A percentile compares a stretch with the other conserved stretches of the same genome.
phyloP scores from a whole-genome alignment of 1,140 invertebrate species.

The Scaptodrosophila lebanonensis region DNA sequence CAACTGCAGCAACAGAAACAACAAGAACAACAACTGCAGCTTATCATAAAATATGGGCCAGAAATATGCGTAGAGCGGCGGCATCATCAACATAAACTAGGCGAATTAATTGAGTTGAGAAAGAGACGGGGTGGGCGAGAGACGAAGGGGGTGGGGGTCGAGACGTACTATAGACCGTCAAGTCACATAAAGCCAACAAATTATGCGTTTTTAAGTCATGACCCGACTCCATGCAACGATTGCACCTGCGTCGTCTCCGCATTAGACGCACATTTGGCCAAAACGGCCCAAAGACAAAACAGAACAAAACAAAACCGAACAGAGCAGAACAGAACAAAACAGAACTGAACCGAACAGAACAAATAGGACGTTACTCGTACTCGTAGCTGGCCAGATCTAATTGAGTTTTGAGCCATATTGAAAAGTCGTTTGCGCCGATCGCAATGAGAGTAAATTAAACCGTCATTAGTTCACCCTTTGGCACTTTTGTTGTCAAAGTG shows the following conservation, averaged over 20 bases:
- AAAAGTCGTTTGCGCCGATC: constrained; percentile 68
- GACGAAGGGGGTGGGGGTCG: not conserved
- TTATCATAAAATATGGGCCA: constrained; percentile 64
- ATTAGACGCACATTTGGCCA: constrained; percentile 62
- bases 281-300: too few species aligned
- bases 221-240: constrained; percentile 29
- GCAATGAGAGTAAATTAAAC: constrained; percentile 74
- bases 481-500: constrained; percentile 56
- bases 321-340: too few species aligned
- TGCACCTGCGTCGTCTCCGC: constrained; percentile 49
- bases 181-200: constrained; percentile 65
- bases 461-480: constrained; percentile 74
- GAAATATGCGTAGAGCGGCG: constrained; percentile 51
- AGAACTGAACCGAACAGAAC: too few species aligned
- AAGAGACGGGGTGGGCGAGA: not conserved
- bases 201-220: constrained; percentile 64
- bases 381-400: constrained; percentile 37
- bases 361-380: constrained; percentile 4
- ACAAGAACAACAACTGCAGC: too few species aligned
- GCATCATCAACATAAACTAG: constrained; percentile 71
- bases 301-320: too few species aligned
- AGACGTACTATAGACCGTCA: constrained; percentile 15
- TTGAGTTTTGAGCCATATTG: constrained; percentile 58
- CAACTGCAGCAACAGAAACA: too few species aligned
- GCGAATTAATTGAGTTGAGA: constrained; percentile 66